These are phyloP conservation scores for Aphelenchoides avenae DNA, from an alignment of 1,140 invertebrate species.

Conservation along the genomic window DNA sequence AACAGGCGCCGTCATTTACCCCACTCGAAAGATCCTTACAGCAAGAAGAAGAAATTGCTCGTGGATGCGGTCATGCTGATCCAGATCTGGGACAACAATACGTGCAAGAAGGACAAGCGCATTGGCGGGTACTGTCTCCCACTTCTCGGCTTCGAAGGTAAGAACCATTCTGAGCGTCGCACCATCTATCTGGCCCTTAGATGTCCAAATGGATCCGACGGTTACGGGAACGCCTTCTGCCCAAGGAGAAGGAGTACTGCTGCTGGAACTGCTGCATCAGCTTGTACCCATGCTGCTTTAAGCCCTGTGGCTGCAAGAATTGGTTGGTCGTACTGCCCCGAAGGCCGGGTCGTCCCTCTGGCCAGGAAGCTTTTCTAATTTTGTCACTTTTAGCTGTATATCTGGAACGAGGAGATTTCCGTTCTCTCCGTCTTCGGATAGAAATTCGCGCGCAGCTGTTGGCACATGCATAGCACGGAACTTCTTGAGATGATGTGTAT, in stretches of 20 bases:
- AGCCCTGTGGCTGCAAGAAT: slow-evolving; percentile 47
- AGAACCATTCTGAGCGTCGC: slow-evolving; percentile 55
- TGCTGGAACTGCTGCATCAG: slow-evolving; percentile 29
- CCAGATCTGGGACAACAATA: slow-evolving; percentile 65
- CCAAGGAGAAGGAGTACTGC: slow-evolving; percentile 43
- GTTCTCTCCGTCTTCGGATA: slow-evolving; percentile 61
- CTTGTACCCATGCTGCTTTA: slow-evolving; percentile 55
- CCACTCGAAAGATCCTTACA: slow-evolving; percentile 47
- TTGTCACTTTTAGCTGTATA: slow-evolving; percentile 35
- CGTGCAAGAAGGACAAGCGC: slow-evolving; percentile 63
- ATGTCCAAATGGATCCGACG: slow-evolving; percentile 35
- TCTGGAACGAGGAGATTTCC: slow-evolving; percentile 12
- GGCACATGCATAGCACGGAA: slow-evolving; percentile 57
- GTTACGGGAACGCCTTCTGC: slow-evolving; percentile 43
- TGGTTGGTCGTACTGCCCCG: slow-evolving; percentile 44
- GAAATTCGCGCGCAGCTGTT: slow-evolving; percentile 62
- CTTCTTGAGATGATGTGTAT: slow-evolving; percentile 17
- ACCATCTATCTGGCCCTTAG: too few species aligned
- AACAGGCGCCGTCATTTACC: slow-evolving; percentile 59
- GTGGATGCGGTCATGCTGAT: slow-evolving; percentile 61
- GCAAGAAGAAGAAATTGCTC: slow-evolving; percentile 61
- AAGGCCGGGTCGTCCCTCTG: slow-evolving; percentile 27
- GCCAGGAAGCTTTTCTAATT: neutral
- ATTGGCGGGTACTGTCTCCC: slow-evolving; percentile 57
- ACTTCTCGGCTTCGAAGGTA: slow-evolving; percentile 38